These are phyloP conservation scores for Calypte anna DNA, from an alignment of 2,113 vertebrate genomes.

Conservation along the genomic window DNA sequence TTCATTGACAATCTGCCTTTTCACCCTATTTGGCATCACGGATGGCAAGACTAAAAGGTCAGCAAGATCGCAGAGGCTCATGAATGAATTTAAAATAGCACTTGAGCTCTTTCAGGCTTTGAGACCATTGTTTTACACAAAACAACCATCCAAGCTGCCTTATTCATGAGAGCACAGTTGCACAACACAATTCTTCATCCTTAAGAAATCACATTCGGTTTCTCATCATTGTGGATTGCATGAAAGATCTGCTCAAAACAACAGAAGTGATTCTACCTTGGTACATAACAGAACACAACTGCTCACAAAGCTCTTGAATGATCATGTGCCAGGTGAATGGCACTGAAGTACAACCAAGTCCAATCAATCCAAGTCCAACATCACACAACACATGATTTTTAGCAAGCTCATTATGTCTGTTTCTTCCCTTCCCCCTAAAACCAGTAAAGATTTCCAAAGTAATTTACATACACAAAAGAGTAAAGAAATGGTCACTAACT, in stretches of 20 bases:
- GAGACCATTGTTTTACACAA: not conserved
- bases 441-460: not conserved
- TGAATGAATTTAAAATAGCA: not conserved
- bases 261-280: not conserved
- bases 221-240: accelerated
- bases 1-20: not conserved
- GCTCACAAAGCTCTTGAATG: not conserved
- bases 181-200: not conserved
- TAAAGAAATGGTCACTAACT: not conserved
- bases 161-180: not conserved
- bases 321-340: not conserved
- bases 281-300: accelerated
- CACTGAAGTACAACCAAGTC: not conserved
- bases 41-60: not conserved
- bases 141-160: not conserved
- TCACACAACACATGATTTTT: not conserved
- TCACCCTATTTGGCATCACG: not conserved
- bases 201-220: not conserved
- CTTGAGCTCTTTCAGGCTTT: not conserved
- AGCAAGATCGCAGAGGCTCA: not conserved
- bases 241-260: not conserved
- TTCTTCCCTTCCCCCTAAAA: not conserved
- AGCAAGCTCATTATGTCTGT: not conserved
- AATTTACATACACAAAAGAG: not conserved
- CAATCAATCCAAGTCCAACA: too few species aligned